phyloP scores from a whole-genome alignment of 2,113 vertebrate species.

The Hemibates koningsi region DNA sequence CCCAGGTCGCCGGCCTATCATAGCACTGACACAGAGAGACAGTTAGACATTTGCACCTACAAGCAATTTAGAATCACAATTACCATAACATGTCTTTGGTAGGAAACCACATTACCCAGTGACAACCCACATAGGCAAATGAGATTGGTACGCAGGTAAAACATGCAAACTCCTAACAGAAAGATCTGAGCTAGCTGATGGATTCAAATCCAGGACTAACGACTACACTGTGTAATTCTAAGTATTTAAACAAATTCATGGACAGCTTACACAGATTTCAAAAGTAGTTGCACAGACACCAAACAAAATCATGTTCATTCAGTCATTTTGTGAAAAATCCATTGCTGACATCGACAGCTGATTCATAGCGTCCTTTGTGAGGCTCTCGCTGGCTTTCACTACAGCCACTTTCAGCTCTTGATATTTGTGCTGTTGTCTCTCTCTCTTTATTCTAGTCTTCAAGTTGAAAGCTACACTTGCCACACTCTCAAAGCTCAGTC shows the following conservation, averaged over 20 bases:
- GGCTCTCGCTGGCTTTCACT: not conserved
- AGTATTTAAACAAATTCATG: not conserved
- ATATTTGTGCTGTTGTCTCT: not conserved
- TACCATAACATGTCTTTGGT: not conserved
- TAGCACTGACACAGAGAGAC: not conserved
- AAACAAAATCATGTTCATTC: not conserved
- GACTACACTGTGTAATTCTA: not conserved
- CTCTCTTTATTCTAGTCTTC: not conserved
- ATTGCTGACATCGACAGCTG: not conserved
- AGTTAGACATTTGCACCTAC: not conserved
- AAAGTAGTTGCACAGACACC: not conserved
- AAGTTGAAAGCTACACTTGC: not conserved
- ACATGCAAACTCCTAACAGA: not conserved
- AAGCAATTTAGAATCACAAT: not conserved
- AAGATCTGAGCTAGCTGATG: not conserved
- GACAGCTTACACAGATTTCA: not conserved
- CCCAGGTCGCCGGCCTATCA: not conserved
- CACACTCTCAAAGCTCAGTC: not conserved
- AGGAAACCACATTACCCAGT: not conserved
- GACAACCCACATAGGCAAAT: not conserved
- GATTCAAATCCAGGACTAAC: not conserved
- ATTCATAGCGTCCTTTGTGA: not conserved
- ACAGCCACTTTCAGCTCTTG: not conserved
- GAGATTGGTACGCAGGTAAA: not conserved
- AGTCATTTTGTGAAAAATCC: not conserved